phyloP scores from a whole-genome alignment of 2,888 invertebrate genomes.

The Diarsia dahlii region DNA sequence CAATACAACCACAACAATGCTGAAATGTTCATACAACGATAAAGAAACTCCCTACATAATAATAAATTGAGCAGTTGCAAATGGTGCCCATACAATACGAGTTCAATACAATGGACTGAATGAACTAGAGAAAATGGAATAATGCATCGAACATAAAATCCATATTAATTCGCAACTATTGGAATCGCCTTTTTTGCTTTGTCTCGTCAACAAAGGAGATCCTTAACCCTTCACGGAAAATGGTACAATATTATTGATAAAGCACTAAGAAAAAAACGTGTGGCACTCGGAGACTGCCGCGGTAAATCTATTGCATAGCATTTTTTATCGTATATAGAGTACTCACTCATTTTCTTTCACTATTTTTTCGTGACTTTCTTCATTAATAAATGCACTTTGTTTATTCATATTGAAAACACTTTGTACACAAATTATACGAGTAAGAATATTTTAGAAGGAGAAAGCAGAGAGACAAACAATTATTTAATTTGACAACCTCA shows the following conservation, averaged over 20 bases:
- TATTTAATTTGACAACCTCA: too few relatives aligned
- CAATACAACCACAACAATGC: slow-evolving; percentile 36
- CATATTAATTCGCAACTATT: slow-evolving; percentile 33
- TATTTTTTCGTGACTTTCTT: too few relatives aligned
- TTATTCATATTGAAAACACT: too few relatives aligned
- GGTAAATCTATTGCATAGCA: too few relatives aligned
- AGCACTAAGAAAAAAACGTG: background rate
- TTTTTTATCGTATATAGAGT: too few relatives aligned
- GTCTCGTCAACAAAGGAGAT: slow-evolving; percentile 4
- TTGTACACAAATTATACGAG: too few relatives aligned
- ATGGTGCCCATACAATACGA: slow-evolving; percentile 47
- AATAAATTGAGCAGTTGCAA: slow-evolving; percentile 53
- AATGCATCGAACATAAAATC: slow-evolving; percentile 43
- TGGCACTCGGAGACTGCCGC: too few relatives aligned
- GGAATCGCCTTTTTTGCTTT: slow-evolving; percentile 9
- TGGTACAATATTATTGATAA: background rate
- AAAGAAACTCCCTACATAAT: slow-evolving; percentile 38
- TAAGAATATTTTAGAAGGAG: too few relatives aligned
- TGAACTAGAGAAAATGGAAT: slow-evolving; percentile 48
- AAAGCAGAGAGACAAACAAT: too few relatives aligned
- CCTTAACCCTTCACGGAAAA: background rate
- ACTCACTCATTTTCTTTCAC: too few relatives aligned
- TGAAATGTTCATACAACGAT: slow-evolving; percentile 23
- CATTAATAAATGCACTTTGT: too few relatives aligned
- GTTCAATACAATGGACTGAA: slow-evolving; percentile 44